Evolutionary conservation across 2,113 vertebrate species (phyloP).

Genomic region (Orthochromis malagaraziensis): DNA sequence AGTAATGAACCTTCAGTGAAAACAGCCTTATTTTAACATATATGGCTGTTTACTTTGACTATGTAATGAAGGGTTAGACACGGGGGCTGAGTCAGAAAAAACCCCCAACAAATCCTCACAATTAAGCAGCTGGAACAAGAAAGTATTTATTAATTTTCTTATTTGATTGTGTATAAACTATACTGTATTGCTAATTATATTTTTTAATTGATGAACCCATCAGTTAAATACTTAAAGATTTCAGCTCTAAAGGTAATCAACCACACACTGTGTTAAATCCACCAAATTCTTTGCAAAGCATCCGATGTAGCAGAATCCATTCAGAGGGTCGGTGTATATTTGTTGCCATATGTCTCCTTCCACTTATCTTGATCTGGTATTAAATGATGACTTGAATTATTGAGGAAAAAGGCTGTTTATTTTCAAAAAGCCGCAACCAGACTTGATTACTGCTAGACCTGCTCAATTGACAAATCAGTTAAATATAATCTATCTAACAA

Average conservation of each 20-base stretch:
- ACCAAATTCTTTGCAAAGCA: neutral
- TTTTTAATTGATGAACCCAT: neutral
- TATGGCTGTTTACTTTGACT: neutral
- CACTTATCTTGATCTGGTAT: neutral
- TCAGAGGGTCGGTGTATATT: neutral
- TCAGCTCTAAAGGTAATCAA: neutral
- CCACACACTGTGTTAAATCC: neutral
- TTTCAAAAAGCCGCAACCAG: neutral
- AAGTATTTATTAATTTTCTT: neutral
- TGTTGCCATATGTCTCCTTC: neutral
- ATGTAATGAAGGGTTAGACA: neutral
- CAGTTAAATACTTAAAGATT: neutral
- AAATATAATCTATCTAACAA: neutral
- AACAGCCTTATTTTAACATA: neutral
- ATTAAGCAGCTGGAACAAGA: neutral
- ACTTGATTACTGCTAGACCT: neutral
- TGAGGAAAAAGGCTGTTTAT: neutral
- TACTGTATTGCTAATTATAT: neutral
- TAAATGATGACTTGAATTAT: neutral
- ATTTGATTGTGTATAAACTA: neutral
- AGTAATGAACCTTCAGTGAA: neutral
- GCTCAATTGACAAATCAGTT: neutral
- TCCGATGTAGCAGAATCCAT: neutral
- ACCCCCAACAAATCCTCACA: accelerated
- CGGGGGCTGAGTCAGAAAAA: neutral